A percentile compares a stretch with the other conserved stretches of the same genome.
phyloP scores from a whole-genome alignment of 2,888 invertebrate species.

The Hirtodrosophila alboralis region DNA sequence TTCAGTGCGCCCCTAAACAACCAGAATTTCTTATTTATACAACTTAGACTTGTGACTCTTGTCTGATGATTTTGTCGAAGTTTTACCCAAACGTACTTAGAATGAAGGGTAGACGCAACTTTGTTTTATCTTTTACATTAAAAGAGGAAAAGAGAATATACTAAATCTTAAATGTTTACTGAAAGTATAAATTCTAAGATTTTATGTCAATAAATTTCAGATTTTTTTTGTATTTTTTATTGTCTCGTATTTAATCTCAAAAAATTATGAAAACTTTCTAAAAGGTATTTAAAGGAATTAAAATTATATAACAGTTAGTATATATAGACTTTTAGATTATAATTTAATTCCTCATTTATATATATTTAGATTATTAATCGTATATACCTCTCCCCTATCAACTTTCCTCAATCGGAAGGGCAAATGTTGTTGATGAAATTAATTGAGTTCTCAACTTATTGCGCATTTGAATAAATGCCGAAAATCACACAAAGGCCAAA shows the following conservation, averaged over 20 bases:
- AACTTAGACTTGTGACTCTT: conserved; percentile 23
- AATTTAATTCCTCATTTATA: too few relatives aligned
- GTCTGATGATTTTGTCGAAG: conserved; percentile 19
- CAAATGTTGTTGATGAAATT: conserved; percentile 50
- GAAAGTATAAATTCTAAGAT: neutral
- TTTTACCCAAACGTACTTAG: neutral
- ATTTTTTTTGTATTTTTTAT: conserved; percentile 1
- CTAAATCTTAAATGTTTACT: conserved; percentile 1
- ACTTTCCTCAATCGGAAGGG: conserved; percentile 17
- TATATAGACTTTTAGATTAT: too few relatives aligned
- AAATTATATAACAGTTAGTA: too few relatives aligned
- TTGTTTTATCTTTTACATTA: conserved; percentile 7
- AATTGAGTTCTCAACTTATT: conserved; percentile 64
- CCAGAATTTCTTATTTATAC: conserved; percentile 44
- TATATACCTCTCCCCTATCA: neutral
- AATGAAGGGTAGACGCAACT: neutral
- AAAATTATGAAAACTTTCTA: too few relatives aligned
- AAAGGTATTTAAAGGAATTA: too few relatives aligned
- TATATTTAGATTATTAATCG: too few relatives aligned
- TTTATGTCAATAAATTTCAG: conserved; percentile 15
- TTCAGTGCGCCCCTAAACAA: conserved; percentile 43
- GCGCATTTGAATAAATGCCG: conserved; percentile 48
- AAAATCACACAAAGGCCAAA: conserved; percentile 61
- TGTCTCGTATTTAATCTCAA: too few relatives aligned
- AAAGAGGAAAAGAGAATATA: too few relatives aligned